Base-by-base conservation (phyloP, 2,888 invertebrate genomes). In the Barypeithes pellucidus region DNA sequence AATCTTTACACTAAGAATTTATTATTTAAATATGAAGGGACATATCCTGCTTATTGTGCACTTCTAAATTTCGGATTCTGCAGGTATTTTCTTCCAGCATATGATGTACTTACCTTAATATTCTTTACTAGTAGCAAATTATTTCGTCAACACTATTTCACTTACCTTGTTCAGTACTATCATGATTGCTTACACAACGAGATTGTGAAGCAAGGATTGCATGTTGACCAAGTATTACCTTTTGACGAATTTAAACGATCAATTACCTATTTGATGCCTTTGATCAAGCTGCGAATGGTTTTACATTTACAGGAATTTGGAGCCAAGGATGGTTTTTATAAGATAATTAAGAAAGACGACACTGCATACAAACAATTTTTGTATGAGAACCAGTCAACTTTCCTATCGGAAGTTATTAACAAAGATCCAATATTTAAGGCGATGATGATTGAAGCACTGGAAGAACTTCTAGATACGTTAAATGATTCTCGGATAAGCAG, bases 131-230 rank as follows among this genome's bases (percentile, higher is more conserved):
- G 72, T 3, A 70, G 22, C 50, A 61, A 61, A 16, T 14, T 74
- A 43, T 72, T 77, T 52, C 71, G 76, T 2, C 76, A 77, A 22
- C 77, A 76, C 18, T 72, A 76, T 14, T 77, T 74, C 20, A 75
- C 74, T 2, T 72, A 72, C 18, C 60, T 77, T 9, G 61, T 76
- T 14, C 57, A 72, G 14, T 77, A 47, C 52, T 77, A 76, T 52
- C 52, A 77, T 39, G 73, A 76, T 12, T 63, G 67, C 59, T 45
- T 77, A 8, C 61, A 52, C 5, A 39, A 29, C 16, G 77, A 76
- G 62, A 16, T 77, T 7, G 14, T 29, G 9, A 72, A 67, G 12
- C 61, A 67, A 52, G 68, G 65, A 4, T 41, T 73, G 12, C 54
- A 74, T n/a, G 59, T 75, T 3, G 57, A 77, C 4, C 45, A 67